Base-by-base conservation (phyloP, 2,888 invertebrate genomes). In the Iselma pallidipennis region DNA sequence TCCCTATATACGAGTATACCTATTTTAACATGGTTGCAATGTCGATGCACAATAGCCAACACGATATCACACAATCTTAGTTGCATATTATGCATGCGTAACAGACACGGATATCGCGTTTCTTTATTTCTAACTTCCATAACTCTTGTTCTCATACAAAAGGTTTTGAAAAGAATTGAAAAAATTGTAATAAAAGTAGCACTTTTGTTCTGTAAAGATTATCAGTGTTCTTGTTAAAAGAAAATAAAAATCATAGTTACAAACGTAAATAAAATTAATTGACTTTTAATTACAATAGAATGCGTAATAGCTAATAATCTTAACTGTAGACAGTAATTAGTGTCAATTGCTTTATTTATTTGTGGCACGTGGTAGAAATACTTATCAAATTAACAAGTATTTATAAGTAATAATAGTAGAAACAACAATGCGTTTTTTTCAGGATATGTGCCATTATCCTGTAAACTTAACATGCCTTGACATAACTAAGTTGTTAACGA, bases 61-160 rank as follows among this genome's bases (percentile, higher is more conserved):
- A 58, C 60, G 63, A 66, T 66, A 66, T 61, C 63, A 61, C 21
- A 33, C 33, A 33, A 55, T 58, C 63, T 57, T 63, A 58, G 58
- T 56, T 58, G 60, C 61, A 62, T 58, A 66, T 66, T 66, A 63
- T 63, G 63, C 61, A 63, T 63, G 60, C 63, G 61, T 61, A 54
- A 45, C 59, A 49, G 54, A 53, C 29, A 45, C 45, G 21, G 9
- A 45, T 45, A 45, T 45, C 21, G 45, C 45, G 10, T 45, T 45
- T 45, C 45, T 45, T 45, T 4, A 45, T 45, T 45, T 21, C 33
- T 4, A 33, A 33, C 33, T 1, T 45, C 10, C 12, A 21, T 10
- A 45, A 45, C 4, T 21, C 12, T 21, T 10, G 21, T 45, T 45
- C 45, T 45, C 45, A 45, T 45, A n/a, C n/a, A n/a, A n/a, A n/a